Conservation (phyloP, 2,113 vertebrate species). For the Dromas ardeola region DNA sequence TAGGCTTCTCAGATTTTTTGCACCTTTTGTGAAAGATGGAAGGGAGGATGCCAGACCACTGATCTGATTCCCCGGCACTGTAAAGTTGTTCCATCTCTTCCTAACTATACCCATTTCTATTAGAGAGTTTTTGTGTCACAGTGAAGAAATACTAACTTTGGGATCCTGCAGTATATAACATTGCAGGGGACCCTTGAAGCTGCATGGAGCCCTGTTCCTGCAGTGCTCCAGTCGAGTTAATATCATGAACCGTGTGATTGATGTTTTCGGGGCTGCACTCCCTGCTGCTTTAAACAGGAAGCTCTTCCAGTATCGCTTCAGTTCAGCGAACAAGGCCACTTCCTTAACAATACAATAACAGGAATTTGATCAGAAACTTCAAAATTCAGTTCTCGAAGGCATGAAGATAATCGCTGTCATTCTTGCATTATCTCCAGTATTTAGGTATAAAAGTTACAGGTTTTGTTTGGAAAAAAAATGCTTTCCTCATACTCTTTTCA, state of each 20-base stretch:
- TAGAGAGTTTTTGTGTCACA: neutral
- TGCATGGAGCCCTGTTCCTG: neutral
- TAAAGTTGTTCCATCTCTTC: neutral
- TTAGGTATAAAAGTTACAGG: neutral
- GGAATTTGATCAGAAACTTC: slow-evolving; percentile 47
- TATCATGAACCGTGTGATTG: neutral
- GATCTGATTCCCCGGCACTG: neutral
- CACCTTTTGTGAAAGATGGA: neutral
- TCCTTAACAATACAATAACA: slow-evolving; percentile 58
- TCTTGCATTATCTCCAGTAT: neutral
- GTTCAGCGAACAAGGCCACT: slow-evolving; percentile 1
- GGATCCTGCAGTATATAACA: neutral
- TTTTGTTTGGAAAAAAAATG: neutral
- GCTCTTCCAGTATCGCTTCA: slow-evolving; percentile 7
- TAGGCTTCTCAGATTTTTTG: neutral
- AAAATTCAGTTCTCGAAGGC: neutral
- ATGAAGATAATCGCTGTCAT: neutral
- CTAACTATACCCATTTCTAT: neutral
- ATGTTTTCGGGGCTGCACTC: neutral
- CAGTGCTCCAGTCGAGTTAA: neutral
- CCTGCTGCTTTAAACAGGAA: slow-evolving; percentile 60
- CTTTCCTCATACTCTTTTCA: neutral
- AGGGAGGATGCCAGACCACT: neutral
- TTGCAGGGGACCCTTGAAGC: neutral
- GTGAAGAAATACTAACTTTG: neutral